Evolutionary conservation across 1,140 invertebrate genomes (phyloP).

Genomic region (Doryteuthis pealeii): DNA sequence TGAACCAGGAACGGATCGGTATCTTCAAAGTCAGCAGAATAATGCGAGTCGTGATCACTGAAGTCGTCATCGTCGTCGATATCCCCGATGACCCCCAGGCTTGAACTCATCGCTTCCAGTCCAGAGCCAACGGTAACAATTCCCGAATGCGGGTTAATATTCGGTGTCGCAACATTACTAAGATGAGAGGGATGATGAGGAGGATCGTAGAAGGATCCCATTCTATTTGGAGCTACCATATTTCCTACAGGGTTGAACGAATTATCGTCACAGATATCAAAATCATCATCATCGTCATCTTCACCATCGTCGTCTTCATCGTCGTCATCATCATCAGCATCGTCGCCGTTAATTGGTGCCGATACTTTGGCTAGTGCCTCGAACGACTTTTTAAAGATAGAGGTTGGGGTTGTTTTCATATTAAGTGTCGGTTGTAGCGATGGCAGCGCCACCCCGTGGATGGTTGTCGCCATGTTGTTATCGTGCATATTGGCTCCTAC

Average conservation of each 20-base stretch:
- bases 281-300: slow-evolving; percentile 20
- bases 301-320: slow-evolving; percentile 24
- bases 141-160: not conserved
- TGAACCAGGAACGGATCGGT: not conserved
- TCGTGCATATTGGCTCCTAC: slow-evolving; percentile 26
- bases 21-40: slow-evolving; percentile 44
- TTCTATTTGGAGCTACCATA: no score
- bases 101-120: not conserved
- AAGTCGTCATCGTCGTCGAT: slow-evolving; percentile 43
- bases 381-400: slow-evolving; percentile 26
- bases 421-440: slow-evolving; percentile 11
- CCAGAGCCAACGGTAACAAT: not conserved
- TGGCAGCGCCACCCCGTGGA: slow-evolving; percentile 22
- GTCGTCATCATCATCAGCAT: slow-evolving; percentile 17
- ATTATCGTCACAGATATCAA: not conserved
- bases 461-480: slow-evolving; percentile 26
- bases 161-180: not conserved
- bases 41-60: slow-evolving; percentile 51
- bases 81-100: not conserved
- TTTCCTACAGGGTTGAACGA: not conserved
- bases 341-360: slow-evolving; percentile 2
- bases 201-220: no score
- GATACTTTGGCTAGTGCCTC: slow-evolving; percentile 25
- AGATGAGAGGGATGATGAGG: not conserved
- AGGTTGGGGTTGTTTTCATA: slow-evolving; percentile 14